Percentiles rank a stretch among this genome's conserved stretches.
Evolutionary conservation across 2,113 vertebrate genomes (phyloP).

Genomic region (Anguilla rostrata): DNA sequence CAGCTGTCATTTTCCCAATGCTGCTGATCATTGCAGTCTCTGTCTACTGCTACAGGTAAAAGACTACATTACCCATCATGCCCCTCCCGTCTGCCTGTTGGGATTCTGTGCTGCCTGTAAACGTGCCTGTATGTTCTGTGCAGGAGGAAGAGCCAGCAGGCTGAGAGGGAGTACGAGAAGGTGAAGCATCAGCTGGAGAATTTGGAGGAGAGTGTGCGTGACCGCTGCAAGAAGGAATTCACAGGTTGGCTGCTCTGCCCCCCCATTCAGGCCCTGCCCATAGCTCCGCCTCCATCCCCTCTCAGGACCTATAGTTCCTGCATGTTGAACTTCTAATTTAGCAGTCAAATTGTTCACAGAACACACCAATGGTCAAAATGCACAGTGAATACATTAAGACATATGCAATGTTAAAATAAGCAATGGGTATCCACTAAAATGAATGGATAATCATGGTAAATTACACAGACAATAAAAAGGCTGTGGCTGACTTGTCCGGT

Average conservation of each 20-base stretch:
- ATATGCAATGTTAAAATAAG: too few species aligned
- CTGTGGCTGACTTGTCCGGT: neutral
- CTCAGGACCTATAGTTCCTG: too few species aligned
- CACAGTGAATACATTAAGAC: too few species aligned
- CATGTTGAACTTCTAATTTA: too few species aligned
- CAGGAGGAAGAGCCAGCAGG: slow-evolving; percentile 95
- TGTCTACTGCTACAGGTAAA: slow-evolving; percentile 92
- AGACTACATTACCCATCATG: neutral
- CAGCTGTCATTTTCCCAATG: slow-evolving; percentile 88
- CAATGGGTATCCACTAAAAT: too few species aligned
- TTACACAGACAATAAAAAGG: neutral
- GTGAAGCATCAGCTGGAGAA: slow-evolving; percentile 91
- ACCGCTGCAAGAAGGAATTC: slow-evolving; percentile 98
- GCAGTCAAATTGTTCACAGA: too few species aligned
- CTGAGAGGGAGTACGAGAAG: slow-evolving; percentile 94
- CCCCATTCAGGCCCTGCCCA: neutral
- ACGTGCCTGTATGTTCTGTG: neutral
- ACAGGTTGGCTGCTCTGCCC: slow-evolving; percentile 71
- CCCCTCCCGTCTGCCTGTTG: neutral
- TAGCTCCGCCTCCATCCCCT: too few species aligned
- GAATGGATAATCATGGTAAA: too few species aligned
- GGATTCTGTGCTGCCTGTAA: neutral
- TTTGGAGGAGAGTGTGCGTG: slow-evolving; percentile 92
- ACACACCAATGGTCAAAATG: too few species aligned
- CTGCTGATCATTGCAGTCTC: slow-evolving; percentile 80